Conservation (phyloP, 2,797 vertebrate genomes). For the Manis javanica region DNA sequence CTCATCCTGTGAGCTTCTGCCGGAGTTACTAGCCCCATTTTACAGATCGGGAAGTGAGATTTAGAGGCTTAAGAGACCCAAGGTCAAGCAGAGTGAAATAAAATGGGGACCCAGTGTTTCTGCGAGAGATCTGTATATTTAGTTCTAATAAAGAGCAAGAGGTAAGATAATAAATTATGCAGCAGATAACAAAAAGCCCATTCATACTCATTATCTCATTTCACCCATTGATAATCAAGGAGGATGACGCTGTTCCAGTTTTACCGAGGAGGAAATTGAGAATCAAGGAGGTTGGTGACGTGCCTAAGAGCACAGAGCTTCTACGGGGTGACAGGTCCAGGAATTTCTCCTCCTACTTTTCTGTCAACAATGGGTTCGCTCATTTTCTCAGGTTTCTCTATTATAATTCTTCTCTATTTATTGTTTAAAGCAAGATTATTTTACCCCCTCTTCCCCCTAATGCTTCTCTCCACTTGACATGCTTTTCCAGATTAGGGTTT, state of each 20-base stretch:
- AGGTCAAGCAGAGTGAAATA: not conserved
- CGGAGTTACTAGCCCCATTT: not conserved
- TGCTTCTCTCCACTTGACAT: not conserved
- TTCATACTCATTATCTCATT: not conserved
- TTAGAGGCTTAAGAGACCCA: not conserved
- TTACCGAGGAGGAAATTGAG: not conserved
- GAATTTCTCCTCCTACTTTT: not conserved
- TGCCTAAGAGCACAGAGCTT: not conserved
- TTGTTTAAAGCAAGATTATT: not conserved
- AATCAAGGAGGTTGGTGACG: too few species aligned
- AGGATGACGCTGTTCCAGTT: not conserved
- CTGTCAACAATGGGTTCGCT: not conserved
- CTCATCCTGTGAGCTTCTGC: not conserved
- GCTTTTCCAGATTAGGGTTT: not conserved
- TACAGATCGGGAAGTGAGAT: not conserved
- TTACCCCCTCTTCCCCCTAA: not conserved
- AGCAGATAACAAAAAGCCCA: not conserved
- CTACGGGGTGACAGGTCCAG: not conserved
- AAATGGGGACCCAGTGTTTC: not conserved
- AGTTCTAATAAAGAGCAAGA: not conserved
- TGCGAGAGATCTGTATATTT: not conserved
- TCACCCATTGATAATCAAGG: not conserved
- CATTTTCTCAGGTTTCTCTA: not conserved
- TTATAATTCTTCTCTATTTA: not conserved
- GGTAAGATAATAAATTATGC: rapidly evolving